These are phyloP conservation scores for Falco columbarius DNA, from an alignment of 2,797 vertebrate species.

Conservation along the genomic window DNA sequence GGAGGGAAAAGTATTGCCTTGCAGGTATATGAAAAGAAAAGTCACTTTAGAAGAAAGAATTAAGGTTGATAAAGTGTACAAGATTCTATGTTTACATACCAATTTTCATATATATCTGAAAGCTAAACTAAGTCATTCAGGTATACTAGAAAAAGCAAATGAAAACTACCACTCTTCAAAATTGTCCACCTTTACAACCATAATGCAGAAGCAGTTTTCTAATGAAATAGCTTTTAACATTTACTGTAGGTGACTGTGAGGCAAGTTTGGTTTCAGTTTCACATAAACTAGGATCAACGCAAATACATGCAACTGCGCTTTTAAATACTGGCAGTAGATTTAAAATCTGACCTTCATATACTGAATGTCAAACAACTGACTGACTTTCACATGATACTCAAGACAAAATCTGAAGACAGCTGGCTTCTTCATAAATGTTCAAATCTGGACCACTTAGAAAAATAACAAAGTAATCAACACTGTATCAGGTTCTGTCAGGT, in stretches of 20 bases:
- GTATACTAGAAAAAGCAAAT: not conserved
- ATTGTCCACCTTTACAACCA: not conserved
- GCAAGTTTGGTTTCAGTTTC: not conserved
- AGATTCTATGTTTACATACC: not conserved
- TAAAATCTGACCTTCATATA: not conserved
- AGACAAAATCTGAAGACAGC: not conserved
- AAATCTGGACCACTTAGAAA: not conserved
- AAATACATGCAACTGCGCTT: not conserved
- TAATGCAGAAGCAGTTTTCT: not conserved
- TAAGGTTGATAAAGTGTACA: fast-evolving
- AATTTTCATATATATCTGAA: not conserved
- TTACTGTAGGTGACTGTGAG: not conserved
- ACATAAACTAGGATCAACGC: not conserved
- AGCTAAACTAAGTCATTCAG: not conserved
- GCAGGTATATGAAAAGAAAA: not conserved
- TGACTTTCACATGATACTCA: not conserved
- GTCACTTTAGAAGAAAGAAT: not conserved
- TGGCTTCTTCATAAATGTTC: not conserved
- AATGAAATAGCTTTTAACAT: not conserved
- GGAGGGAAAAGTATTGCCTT: not conserved
- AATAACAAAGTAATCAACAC: not conserved
- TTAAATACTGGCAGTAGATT: not conserved
- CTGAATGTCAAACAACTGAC: not conserved
- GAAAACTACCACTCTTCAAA: not conserved
- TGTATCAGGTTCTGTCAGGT: not conserved